Percentiles rank a stretch among this genome's conserved stretches.
Evolutionary conservation across 2,113 vertebrate genomes (phyloP).

Genomic region (Pavo muticus): DNA sequence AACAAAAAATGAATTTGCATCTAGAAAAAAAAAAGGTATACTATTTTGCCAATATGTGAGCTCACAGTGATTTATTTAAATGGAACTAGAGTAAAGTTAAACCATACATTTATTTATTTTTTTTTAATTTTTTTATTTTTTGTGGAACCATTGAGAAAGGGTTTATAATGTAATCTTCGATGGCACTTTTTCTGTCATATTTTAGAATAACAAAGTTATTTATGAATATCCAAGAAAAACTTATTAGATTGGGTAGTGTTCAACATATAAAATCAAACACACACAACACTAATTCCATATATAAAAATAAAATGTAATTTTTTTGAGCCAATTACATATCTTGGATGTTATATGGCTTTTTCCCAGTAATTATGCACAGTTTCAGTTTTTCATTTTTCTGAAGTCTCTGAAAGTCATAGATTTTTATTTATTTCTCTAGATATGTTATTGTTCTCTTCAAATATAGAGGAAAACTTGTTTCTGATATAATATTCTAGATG

Average conservation of each 20-base stretch:
- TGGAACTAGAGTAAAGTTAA: not conserved
- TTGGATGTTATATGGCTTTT: not conserved
- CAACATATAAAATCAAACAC: not conserved
- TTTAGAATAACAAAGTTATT: not conserved
- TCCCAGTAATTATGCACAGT: not conserved
- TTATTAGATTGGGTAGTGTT: not conserved
- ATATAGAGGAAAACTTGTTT: not conserved
- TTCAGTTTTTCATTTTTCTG: not conserved
- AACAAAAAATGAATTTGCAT: not conserved
- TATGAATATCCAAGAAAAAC: not conserved
- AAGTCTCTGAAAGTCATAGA: not conserved
- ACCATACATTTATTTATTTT: too few species aligned
- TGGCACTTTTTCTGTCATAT: not conserved
- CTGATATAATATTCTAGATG: not conserved
- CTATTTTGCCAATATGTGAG: not conserved
- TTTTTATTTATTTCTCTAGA: not conserved
- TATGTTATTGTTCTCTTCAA: not conserved
- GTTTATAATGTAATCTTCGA: not conserved
- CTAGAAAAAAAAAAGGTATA: fast-evolving
- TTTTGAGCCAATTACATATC: not conserved
- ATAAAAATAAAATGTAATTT: not conserved
- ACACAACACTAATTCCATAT: not conserved
- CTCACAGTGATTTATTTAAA: not conserved
- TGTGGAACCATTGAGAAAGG: not conserved
- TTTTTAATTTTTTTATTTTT: not conserved